These are phyloP conservation scores for Cyclophora albipunctata DNA, from an alignment of 2,888 invertebrate species.

Conservation along the genomic window DNA sequence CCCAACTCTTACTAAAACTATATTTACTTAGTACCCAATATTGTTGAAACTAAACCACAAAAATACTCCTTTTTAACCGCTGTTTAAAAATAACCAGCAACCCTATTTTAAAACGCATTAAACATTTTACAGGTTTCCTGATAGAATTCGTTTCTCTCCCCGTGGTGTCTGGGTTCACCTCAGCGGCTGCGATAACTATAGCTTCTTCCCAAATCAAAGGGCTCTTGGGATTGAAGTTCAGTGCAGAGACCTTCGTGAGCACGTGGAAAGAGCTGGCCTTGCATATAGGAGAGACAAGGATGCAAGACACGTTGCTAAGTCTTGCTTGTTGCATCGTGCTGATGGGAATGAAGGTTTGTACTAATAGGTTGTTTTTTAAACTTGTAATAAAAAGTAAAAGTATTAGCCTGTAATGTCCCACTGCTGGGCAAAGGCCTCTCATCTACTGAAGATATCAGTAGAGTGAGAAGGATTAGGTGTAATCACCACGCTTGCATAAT, in stretches of 20 bases:
- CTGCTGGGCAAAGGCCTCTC: no score
- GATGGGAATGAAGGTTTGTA: constrained; percentile 76
- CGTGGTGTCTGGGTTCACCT: constrained; percentile 84
- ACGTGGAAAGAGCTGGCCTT: constrained; percentile 74
- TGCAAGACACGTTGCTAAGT: constrained; percentile 78
- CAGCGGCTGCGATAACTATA: constrained; percentile 84
- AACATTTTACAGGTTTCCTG: constrained; percentile 75
- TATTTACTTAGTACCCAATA: no score
- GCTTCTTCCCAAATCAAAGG: constrained; percentile 84
- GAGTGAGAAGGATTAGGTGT: no score
- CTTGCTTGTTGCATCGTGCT: constrained; percentile 76
- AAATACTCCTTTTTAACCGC: no score
- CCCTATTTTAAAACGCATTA: no score
- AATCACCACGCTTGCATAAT: no score
- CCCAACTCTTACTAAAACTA: no score
- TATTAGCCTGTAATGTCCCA: no score
- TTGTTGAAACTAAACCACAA: no score
- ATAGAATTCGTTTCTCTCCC: constrained; percentile 84
- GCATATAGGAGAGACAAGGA: constrained; percentile 70
- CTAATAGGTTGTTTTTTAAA: not conserved
- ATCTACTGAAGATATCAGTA: no score
- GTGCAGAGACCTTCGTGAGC: constrained; percentile 76
- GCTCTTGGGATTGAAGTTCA: constrained; percentile 76
- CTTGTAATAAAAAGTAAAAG: no score
- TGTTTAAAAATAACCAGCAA: no score